Evolutionary conservation across 2,797 vertebrate species (phyloP), one percentile per base, ranked within the genome.

Genomic region (Spinus olivaceus): DNA sequence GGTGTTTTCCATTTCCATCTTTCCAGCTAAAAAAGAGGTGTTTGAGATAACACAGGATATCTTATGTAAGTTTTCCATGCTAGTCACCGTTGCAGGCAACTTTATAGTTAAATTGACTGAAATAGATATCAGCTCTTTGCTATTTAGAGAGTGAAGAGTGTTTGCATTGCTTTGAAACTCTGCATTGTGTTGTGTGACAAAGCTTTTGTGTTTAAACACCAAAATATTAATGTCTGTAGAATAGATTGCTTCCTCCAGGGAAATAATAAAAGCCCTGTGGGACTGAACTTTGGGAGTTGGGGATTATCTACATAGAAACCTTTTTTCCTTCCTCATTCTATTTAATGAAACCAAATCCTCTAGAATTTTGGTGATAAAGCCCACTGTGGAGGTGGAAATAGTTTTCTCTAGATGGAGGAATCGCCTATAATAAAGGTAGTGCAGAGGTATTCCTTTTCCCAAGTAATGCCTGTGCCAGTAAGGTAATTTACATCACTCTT

Each of bases 11-110:
- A 42, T 78, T 90, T 86, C 35, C 53, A 47, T 90, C 19, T 76
- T 93, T 95, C 18, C 79, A 94, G 74, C 50, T 30, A 86, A 92
- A 88, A 88, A 69, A 81, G 70, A 91, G n/a, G 46, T 88, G 5
- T 84, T 79, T 78, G 71, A 90, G n/a, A 76, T 92, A 86, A 84
- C 50, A 59, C 39, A 63, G 59, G 79, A 18, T 95, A 69, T 61
- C 6, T 85, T 78, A 37, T 78, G 57, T 78, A 92, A 90, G 76
- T 78, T 86, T 71, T 90, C 66, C 66, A 71, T 57, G 70, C 39
- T 69, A 51, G 61, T 57, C 42, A 13, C 79, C 2, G 1, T 14
- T 90, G 61, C 39, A 81, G 88, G 46, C 64, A 39, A 57, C 35
- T 81, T 17, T 42, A 30, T 69, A 59, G 71, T 78, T 78, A 88